These are phyloP conservation scores for Epinotia bilunana DNA, from an alignment of 2,888 invertebrate genomes.

Conservation along the genomic window DNA sequence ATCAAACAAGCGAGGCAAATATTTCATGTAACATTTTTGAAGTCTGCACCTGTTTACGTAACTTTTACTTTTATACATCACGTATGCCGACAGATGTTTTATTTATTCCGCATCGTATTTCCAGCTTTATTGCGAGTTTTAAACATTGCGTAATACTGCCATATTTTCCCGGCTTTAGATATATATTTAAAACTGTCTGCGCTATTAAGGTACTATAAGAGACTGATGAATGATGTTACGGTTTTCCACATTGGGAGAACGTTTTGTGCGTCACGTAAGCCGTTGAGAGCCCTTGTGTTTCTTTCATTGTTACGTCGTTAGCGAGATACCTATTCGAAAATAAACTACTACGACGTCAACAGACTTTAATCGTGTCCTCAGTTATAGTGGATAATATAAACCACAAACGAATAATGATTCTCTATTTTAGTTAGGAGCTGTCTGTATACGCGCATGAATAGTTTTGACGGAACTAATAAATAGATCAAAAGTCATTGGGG, in stretches of 20 bases:
- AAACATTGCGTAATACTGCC: slow-evolving; percentile 70
- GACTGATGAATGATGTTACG: slow-evolving; percentile 2
- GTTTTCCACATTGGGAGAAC: not conserved
- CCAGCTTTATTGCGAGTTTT: slow-evolving; percentile 71
- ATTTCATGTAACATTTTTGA: slow-evolving; percentile 56
- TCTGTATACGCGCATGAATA: slow-evolving; percentile 13
- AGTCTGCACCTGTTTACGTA: slow-evolving; percentile 67
- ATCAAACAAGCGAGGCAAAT: slow-evolving; percentile 34
- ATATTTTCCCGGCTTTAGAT: slow-evolving; percentile 60
- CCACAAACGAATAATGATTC: slow-evolving; percentile 8
- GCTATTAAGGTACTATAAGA: slow-evolving; percentile 37
- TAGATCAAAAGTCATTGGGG: slow-evolving; percentile 20
- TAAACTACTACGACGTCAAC: slow-evolving; percentile 9
- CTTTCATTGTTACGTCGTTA: slow-evolving; percentile 20
- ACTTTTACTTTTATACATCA: slow-evolving; percentile 70
- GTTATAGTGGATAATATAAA: not conserved
- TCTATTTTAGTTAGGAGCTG: slow-evolving; percentile 1
- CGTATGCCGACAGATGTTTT: slow-evolving; percentile 70
- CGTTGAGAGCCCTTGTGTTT: slow-evolving; percentile 13
- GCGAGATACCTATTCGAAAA: slow-evolving; percentile 10
- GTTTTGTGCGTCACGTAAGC: slow-evolving; percentile 6
- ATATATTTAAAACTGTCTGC: slow-evolving; percentile 53
- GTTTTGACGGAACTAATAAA: slow-evolving; percentile 27
- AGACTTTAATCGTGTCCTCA: not conserved
- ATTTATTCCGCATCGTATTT: slow-evolving; percentile 70